Conservation (phyloP, 1,140 invertebrate species). For the Euwallacea similis region DNA sequence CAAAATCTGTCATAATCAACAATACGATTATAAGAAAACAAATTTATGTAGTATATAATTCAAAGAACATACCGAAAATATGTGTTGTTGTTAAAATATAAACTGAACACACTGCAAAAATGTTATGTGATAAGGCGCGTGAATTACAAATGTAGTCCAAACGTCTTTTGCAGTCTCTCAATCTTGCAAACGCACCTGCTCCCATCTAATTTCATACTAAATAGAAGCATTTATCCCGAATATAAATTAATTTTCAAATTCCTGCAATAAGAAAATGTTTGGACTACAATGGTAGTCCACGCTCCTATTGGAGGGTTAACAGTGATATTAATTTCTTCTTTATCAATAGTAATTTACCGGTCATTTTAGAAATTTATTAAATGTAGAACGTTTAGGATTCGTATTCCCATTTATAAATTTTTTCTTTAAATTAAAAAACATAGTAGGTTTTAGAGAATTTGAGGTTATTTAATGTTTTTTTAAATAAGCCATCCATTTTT, state of each 20-base stretch:
- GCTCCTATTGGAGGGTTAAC: conserved; percentile 5
- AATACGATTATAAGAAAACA: background rate
- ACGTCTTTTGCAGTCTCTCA: background rate
- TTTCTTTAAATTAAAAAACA: too few relatives aligned
- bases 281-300: conserved; percentile 3
- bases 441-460: too few relatives aligned
- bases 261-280: too few relatives aligned
- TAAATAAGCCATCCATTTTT: too few relatives aligned
- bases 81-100: too few relatives aligned
- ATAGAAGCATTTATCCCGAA: background rate
- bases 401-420: too few relatives aligned
- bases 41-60: background rate
- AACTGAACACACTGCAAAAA: too few relatives aligned
- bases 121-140: background rate
- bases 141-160: background rate
- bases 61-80: background rate
- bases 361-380: too few relatives aligned
- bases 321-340: too few relatives aligned
- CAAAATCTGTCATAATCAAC: background rate
- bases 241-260: background rate
- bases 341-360: too few relatives aligned
- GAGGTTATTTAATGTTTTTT: too few relatives aligned
- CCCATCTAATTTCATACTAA: background rate
- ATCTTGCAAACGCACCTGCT: background rate
- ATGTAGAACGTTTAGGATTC: too few relatives aligned